Evolutionary conservation across 2,113 vertebrate species (phyloP), one percentile per base, ranked within the genome.

Genomic region (Gobiocypris rarus): DNA sequence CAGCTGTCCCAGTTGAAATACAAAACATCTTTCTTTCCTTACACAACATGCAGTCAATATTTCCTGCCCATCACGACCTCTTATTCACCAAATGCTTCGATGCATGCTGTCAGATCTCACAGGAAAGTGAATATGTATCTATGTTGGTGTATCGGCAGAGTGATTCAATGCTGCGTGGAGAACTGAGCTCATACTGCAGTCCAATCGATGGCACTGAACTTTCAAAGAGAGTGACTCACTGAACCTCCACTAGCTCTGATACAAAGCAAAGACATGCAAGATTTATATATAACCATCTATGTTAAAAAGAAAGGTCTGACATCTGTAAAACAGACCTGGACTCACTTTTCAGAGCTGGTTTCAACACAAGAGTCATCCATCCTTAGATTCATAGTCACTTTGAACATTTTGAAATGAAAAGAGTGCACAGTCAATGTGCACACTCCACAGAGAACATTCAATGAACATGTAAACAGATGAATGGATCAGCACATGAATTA

Each of bases 161-260:
- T 43, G 74, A 85, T 82, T 84, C 52, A 67, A 63, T 31, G 58
- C 38, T 73, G 65, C 31, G 61, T 63, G 38, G 81, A 77, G 63
- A 73, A 38, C 56, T 22, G 80, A 74, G 70, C 61, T 58, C 65
- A 28, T 22, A 17, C 84, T 82, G 48, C 7, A 76, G n/a, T 75
- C 17, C 28, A 61, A 77, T 82, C 83, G 43, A 84, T 83, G 63
- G 3, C 17, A n/a, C 59, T 45, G 14, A 81, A 76, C 74, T 74
- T 28, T 58, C 52, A 84, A 50, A 84, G 9, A 54, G 54, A 43
- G 26, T 80, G 65, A 80, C 45, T 73, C 65, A 83, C 52, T 74
- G 71, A 83, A 48, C 58, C 19, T 56, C 58, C 34, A 59, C 5
- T 8, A 78, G 56, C 75, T 61, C 38, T 17, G 34, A 41, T 26